Evolutionary conservation across 2,113 vertebrate genomes (phyloP).

Genomic region (Halichoerus grypus): DNA sequence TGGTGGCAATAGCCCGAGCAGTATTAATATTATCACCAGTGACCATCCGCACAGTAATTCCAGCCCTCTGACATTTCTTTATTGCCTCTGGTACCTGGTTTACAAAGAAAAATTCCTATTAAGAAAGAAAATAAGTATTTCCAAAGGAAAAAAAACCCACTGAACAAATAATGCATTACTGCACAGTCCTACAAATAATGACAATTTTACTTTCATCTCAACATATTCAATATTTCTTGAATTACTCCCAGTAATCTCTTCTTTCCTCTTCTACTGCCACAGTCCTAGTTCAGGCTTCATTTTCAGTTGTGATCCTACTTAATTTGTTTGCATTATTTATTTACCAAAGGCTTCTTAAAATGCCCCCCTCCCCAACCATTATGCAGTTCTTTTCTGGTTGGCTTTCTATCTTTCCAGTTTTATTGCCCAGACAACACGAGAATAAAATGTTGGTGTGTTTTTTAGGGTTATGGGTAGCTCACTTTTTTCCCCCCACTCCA

Average conservation of each 20-base stretch:
- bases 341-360: not conserved
- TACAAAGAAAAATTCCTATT: not conserved
- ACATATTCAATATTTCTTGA: slow-evolving; percentile 14
- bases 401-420: not conserved
- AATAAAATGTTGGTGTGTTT: not conserved
- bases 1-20: slow-evolving; percentile 96
- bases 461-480: not conserved
- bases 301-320: slow-evolving; percentile 32
- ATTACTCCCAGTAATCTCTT: not conserved
- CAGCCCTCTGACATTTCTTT: slow-evolving; percentile 97
- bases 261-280: not conserved
- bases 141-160: not conserved
- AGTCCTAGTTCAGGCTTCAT: slow-evolving; percentile 31
- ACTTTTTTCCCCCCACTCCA: not conserved
- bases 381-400: slow-evolving; percentile 1
- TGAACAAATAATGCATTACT: not conserved
- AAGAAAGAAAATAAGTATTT: slow-evolving; percentile 53
- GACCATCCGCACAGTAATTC: slow-evolving; percentile 99
- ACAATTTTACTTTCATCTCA: slow-evolving; percentile 7
- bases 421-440: not conserved
- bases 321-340: not conserved
- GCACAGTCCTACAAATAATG: not conserved
- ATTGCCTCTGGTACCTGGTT: slow-evolving; percentile 98
- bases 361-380: not conserved
- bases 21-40: slow-evolving; percentile 99